Evolutionary conservation across 2,888 invertebrate species (phyloP).

Genomic region (Megamerina dolium): DNA sequence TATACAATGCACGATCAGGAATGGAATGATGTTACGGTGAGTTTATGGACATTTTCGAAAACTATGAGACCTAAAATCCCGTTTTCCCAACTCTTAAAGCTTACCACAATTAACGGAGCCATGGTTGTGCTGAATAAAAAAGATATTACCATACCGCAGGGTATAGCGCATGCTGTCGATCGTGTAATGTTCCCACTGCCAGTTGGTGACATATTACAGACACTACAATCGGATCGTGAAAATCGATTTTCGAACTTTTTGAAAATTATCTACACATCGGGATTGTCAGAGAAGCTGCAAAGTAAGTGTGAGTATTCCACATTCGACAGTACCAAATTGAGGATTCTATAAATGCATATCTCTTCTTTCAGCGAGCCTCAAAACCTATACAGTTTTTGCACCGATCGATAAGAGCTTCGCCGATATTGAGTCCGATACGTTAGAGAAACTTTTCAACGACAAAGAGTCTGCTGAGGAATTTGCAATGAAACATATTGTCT

Average conservation of each 20-base stretch:
- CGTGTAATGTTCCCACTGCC: constrained; percentile 85
- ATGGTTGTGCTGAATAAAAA: constrained; percentile 73
- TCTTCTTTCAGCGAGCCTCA: constrained; percentile 51
- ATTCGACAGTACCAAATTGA: not conserved
- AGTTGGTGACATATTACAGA: constrained; percentile 79
- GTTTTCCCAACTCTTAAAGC: constrained; percentile 50
- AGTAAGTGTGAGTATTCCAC: constrained; percentile 39
- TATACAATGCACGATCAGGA: constrained; percentile 82
- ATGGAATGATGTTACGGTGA: constrained; percentile 78
- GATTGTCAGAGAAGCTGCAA: constrained; percentile 62
- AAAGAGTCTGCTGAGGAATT: constrained; percentile 64
- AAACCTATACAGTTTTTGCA: constrained; percentile 79
- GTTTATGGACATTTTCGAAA: constrained; percentile 15
- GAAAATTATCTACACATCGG: constrained; percentile 70
- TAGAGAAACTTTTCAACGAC: constrained; percentile 58
- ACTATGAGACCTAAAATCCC: constrained; percentile 1
- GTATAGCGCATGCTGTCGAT: constrained; percentile 77
- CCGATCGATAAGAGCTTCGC: constrained; percentile 77
- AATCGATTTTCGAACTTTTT: constrained; percentile 73
- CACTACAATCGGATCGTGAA: constrained; percentile 77
- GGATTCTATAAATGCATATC: not conserved
- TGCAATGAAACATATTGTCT: constrained; percentile 68
- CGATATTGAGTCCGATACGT: constrained; percentile 57
- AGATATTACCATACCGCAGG: constrained; percentile 79
- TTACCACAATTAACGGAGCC: constrained; percentile 81